Evolutionary conservation across 64 coral and sea anemone species (phyloP).

Genomic region (Stichodactyla mertensii): DNA sequence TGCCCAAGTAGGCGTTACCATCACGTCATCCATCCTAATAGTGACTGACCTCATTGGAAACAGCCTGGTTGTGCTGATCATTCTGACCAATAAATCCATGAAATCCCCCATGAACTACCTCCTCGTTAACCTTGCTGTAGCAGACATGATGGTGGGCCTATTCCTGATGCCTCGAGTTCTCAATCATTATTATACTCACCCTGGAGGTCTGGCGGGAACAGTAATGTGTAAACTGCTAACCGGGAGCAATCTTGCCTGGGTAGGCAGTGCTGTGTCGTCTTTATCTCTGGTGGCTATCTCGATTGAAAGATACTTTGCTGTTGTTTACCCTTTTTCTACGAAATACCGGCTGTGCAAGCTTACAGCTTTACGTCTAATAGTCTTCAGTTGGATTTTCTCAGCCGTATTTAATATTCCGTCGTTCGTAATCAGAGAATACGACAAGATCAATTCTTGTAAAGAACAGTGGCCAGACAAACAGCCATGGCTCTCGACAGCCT

Average conservation of each 20-base stretch:
- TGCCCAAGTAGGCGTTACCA: neutral
- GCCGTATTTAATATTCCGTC: too few species aligned
- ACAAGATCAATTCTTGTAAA: too few species aligned
- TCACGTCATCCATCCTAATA: neutral
- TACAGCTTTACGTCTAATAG: too few species aligned
- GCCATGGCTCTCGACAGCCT: too few species aligned
- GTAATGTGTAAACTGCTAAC: neutral
- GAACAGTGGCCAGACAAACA: too few species aligned
- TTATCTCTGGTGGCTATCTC: neutral
- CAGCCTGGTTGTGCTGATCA: too few species aligned
- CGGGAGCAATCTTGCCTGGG: neutral
- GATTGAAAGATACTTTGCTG: neutral
- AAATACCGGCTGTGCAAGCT: too few species aligned
- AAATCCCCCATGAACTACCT: too few species aligned
- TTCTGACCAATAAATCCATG: too few species aligned
- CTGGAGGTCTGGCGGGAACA: neutral
- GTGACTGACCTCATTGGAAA: neutral
- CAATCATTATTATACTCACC: neutral
- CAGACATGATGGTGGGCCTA: neutral
- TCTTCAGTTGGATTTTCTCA: too few species aligned
- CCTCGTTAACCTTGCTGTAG: slow-evolving; percentile 1
- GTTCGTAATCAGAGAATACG: too few species aligned
- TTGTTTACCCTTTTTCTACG: neutral
- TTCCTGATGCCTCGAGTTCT: neutral
- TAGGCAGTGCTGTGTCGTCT: neutral